A percentile compares a stretch with the other conserved stretches of the same genome.
Conservation (phyloP, 2,888 invertebrate species). For the Drosophila eohydei region DNA sequence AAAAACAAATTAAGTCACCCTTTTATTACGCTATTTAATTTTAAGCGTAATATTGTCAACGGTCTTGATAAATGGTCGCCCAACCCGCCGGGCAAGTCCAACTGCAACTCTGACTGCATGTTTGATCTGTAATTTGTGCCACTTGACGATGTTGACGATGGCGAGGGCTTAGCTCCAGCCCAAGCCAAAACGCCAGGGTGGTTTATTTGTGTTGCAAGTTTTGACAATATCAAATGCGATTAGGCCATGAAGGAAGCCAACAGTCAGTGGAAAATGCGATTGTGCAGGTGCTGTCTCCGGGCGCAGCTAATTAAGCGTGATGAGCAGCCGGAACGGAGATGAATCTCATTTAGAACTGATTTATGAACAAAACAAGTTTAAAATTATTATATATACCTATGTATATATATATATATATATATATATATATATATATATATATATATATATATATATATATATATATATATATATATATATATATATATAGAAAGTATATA, state of each 20-base stretch:
- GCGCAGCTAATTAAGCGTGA: constrained; percentile 54
- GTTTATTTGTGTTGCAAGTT: constrained; percentile 82
- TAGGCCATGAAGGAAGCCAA: constrained; percentile 50
- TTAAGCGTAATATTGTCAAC: constrained; percentile 81
- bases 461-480: neutral
- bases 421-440: neutral
- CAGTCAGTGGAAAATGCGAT: constrained; percentile 55
- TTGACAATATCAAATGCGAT: constrained; percentile 67
- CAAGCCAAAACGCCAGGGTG: constrained; percentile 80
- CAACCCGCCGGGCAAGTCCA: constrained; percentile 11
- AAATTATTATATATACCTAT: neutral
- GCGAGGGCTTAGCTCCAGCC: constrained; percentile 30
- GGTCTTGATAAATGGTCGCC: constrained; percentile 71
- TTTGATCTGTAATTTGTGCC: constrained; percentile 82
- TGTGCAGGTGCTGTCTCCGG: constrained; percentile 53
- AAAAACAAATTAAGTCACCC: constrained; percentile 84
- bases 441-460: neutral
- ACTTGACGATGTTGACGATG: constrained; percentile 63
- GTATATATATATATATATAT: neutral
- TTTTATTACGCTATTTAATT: constrained; percentile 83
- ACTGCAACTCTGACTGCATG: constrained; percentile 62
- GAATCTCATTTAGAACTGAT: constrained; percentile 47
- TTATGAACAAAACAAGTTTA: constrained; percentile 36
- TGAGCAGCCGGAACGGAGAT: constrained; percentile 31
- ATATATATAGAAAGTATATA: neutral